phyloP scores from a whole-genome alignment of 2,888 invertebrate genomes.

The Gasteruption jaculator region DNA sequence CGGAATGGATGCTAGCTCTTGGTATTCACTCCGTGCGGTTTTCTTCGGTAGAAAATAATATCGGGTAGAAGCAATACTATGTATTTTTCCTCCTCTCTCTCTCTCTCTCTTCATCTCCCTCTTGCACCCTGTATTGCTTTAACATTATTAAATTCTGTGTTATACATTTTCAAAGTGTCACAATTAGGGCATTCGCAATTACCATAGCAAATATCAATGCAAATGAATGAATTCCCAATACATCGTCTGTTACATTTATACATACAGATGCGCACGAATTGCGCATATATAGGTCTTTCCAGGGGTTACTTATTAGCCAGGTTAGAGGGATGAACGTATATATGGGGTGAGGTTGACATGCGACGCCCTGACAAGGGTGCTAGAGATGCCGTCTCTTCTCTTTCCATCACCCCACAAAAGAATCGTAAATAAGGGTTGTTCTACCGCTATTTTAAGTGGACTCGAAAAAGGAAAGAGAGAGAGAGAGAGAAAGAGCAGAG shows the following conservation, averaged over 20 bases:
- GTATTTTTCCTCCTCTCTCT: too few species aligned
- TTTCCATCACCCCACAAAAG: constrained; percentile 27
- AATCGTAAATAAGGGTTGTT: constrained; percentile 40
- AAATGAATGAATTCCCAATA: too few species aligned
- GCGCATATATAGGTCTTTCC: constrained; percentile 33
- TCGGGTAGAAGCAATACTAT: too few species aligned
- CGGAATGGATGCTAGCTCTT: too few species aligned
- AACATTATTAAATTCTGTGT: constrained; percentile 31
- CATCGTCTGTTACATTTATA: too few species aligned
- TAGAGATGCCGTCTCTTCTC: constrained; percentile 15
- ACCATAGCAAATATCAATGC: constrained; percentile 49
- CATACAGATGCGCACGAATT: constrained; percentile 14
- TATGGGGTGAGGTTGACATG: constrained; percentile 22
- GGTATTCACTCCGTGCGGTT: too few species aligned
- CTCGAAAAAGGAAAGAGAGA: constrained; percentile 12
- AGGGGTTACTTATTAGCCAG: constrained; percentile 47
- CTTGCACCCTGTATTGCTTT: constrained; percentile 13
- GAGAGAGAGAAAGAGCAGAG: neutral
- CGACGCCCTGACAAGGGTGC: constrained; percentile 15
- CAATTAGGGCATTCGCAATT: constrained; percentile 45
- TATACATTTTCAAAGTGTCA: constrained; percentile 29
- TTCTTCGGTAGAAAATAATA: too few species aligned
- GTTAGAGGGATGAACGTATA: constrained; percentile 35
- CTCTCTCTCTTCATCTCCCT: neutral
- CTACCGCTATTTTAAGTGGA: constrained; percentile 31